phyloP scores from a whole-genome alignment of 2,113 vertebrate species.

The Abramis brama region DNA sequence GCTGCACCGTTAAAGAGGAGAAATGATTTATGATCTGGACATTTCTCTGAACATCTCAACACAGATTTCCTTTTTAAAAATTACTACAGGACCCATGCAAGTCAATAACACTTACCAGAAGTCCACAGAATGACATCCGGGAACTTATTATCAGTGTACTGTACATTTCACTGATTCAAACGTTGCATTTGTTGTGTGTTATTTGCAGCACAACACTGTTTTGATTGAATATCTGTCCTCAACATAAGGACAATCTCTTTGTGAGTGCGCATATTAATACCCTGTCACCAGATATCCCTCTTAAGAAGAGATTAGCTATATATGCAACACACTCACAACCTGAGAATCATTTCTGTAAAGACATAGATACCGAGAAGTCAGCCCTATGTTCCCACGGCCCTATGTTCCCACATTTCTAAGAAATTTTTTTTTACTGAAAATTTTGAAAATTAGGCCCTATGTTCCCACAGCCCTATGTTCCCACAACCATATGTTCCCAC shows the following conservation, averaged over 20 bases:
- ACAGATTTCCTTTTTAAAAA: background rate
- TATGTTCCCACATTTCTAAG: too few species aligned
- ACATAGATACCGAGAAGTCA: background rate
- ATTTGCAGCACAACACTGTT: background rate
- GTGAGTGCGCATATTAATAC: background rate
- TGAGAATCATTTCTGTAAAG: background rate
- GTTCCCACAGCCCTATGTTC: too few species aligned
- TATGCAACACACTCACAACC: background rate
- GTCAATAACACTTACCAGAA: background rate
- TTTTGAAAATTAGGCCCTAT: too few species aligned
- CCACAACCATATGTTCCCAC: too few species aligned
- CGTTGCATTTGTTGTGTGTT: background rate
- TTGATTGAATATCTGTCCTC: background rate
- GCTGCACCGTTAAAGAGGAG: background rate
- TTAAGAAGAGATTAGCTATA: slow-evolving; percentile 32
- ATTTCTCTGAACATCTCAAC: background rate
- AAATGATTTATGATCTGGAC: background rate
- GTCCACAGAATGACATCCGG: background rate
- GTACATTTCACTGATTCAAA: background rate
- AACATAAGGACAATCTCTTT: slow-evolving; percentile 19
- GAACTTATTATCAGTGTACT: background rate
- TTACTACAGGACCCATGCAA: background rate
- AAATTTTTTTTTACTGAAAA: too few species aligned
- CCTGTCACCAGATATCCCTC: slow-evolving; percentile 37
- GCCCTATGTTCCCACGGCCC: too few species aligned